Evolutionary conservation across 2,888 invertebrate species (phyloP).

Genomic region (Stramonita haemastoma): DNA sequence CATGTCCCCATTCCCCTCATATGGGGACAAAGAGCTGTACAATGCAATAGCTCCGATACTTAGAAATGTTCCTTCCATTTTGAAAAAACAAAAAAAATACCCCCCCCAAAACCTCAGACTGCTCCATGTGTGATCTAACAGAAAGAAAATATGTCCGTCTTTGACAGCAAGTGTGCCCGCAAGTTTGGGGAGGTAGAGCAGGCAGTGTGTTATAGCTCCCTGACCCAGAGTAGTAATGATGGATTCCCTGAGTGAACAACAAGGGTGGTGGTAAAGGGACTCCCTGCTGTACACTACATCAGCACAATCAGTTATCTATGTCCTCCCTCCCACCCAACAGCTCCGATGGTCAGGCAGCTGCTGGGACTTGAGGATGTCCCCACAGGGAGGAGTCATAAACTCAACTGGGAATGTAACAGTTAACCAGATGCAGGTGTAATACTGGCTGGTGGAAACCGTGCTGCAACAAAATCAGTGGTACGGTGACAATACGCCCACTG

Average conservation of each 20-base stretch:
- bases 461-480: neutral
- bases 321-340: neutral
- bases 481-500: neutral
- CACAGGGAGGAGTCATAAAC: neutral
- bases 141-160: too few relatives aligned
- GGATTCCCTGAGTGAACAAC: constrained; percentile 21
- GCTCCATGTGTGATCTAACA: too few relatives aligned
- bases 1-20: neutral
- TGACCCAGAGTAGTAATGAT: neutral
- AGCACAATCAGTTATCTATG: neutral
- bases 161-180: neutral
- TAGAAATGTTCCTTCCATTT: too few relatives aligned
- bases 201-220: neutral
- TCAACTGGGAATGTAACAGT: constrained; percentile 22
- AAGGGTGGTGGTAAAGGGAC: constrained; percentile 25
- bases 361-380: too few relatives aligned
- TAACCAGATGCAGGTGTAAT: neutral
- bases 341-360: too few relatives aligned
- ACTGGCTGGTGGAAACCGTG: neutral
- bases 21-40: neutral
- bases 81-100: neutral
- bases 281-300: neutral
- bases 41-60: too few relatives aligned
- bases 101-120: neutral
- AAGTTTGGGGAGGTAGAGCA: neutral